phyloP scores from a whole-genome alignment of 1,140 invertebrate genomes.

The Aleiodes sp. region DNA sequence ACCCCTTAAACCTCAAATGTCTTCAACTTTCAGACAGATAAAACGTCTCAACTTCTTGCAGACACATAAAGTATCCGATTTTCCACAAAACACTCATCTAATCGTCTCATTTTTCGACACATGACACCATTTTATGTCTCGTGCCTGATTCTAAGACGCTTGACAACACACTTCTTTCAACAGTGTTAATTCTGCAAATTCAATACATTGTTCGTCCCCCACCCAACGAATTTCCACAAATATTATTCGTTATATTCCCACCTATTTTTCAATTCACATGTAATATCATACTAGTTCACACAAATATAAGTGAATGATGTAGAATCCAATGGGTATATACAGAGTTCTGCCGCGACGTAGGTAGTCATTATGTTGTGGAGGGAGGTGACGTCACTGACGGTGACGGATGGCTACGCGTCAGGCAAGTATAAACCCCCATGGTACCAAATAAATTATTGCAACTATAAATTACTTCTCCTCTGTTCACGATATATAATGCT shows the following conservation, averaged over 20 bases:
- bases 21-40: too few species aligned
- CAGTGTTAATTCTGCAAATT: not conserved
- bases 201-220: not conserved
- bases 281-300: too few species aligned
- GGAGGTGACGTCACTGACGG: constrained; percentile 67
- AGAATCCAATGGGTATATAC: constrained; percentile 9
- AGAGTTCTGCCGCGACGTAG: constrained; percentile 51
- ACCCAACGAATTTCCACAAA: not conserved
- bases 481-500: constrained; percentile 65
- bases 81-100: too few species aligned
- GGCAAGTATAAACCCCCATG: constrained; percentile 67
- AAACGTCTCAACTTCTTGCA: too few species aligned
- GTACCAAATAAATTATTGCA: constrained; percentile 69
- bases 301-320: constrained; percentile 8
- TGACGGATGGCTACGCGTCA: constrained; percentile 67
- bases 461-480: constrained; percentile 67
- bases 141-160: too few species aligned
- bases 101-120: too few species aligned
- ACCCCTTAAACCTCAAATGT: too few species aligned
- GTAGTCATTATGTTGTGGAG: constrained; percentile 63
- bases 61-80: too few species aligned
- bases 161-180: too few species aligned
- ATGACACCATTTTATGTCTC: too few species aligned
- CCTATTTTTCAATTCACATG: too few species aligned
- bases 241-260: too few species aligned